phyloP scores from a whole-genome alignment of 2,113 vertebrate genomes.

The Nannospalax galili region DNA sequence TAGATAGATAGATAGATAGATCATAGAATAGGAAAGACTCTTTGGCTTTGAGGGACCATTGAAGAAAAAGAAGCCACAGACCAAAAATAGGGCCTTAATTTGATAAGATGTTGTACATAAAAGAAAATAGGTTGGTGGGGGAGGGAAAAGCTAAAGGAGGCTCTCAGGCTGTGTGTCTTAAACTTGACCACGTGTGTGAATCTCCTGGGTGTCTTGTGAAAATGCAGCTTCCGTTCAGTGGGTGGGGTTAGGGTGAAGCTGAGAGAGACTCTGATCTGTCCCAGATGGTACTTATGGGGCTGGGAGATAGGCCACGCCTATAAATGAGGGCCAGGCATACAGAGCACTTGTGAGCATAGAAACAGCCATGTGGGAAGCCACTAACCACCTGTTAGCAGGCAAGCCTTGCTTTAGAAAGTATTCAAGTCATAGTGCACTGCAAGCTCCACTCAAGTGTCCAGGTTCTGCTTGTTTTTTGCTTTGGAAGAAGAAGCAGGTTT shows the following conservation, averaged over 20 bases:
- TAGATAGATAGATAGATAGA: neutral
- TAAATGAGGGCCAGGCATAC: neutral
- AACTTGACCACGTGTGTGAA: accelerated
- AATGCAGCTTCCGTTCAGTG: neutral
- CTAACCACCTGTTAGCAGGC: neutral
- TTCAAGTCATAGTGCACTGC: neutral
- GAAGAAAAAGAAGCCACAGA: neutral
- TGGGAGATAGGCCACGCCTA: neutral
- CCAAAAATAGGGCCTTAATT: neutral
- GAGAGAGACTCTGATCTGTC: neutral
- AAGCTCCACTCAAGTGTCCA: neutral
- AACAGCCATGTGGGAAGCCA: neutral
- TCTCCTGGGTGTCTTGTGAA: neutral
- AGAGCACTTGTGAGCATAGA: neutral
- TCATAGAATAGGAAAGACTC: neutral
- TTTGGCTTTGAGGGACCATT: neutral
- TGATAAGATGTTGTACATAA: neutral
- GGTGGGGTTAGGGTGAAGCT: neutral
- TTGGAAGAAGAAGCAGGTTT: conserved; percentile 1
- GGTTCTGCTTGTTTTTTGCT: neutral
- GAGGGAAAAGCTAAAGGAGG: neutral
- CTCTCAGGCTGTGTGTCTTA: neutral
- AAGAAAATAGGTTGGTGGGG: neutral
- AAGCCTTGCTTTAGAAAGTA: neutral
- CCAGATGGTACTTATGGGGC: neutral